These are phyloP conservation scores for Dysmachus trigonus DNA, from an alignment of 2,888 invertebrate genomes.

Conservation along the genomic window DNA sequence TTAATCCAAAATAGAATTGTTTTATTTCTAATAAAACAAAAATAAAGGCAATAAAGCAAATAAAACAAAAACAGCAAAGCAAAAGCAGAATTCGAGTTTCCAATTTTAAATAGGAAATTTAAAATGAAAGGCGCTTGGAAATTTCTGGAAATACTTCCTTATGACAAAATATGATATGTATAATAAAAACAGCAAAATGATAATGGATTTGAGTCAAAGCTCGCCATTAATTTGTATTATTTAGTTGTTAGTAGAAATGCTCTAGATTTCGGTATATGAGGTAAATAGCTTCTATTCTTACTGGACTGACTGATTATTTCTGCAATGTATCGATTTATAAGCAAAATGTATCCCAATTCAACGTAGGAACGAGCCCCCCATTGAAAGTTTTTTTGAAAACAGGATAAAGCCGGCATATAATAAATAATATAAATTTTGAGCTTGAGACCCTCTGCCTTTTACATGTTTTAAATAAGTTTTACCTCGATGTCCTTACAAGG, in stretches of 20 bases:
- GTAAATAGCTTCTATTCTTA: no score
- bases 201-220: not conserved
- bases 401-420: no score
- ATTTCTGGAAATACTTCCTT: not conserved
- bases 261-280: no score
- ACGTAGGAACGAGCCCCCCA: no score
- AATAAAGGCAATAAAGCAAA: conserved; percentile 14
- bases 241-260: not conserved
- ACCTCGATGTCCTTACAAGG: no score
- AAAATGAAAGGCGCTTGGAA: not conserved
- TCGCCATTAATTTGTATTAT: not conserved
- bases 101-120: not conserved
- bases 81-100: not conserved
- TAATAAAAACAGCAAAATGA: not conserved
- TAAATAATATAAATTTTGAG: no score
- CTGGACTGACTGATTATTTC: no score
- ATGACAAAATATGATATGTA: not conserved
- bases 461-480: no score
- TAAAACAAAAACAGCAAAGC: not conserved
- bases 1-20: not conserved
- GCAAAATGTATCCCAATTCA: no score
- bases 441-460: no score
- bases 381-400: no score
- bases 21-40: not conserved
- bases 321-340: no score